Percentiles rank a stretch among this genome's conserved stretches.
These are phyloP conservation scores for Lochmaea crataegi DNA, from an alignment of 2,888 invertebrate genomes.

Conservation along the genomic window DNA sequence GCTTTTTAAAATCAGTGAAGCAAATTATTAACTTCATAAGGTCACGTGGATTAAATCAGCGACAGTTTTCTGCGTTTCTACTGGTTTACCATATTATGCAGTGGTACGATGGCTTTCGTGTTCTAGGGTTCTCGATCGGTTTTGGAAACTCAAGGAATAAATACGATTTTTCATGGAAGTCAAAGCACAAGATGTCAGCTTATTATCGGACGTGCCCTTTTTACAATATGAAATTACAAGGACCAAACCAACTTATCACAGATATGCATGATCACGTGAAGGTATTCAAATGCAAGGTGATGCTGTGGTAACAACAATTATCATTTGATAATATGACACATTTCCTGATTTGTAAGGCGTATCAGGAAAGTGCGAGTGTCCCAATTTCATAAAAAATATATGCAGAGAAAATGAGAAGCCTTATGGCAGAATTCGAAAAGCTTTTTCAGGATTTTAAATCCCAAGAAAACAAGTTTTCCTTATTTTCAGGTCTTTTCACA, in stretches of 20 bases:
- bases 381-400: slow-evolving; percentile 3
- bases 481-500: not conserved
- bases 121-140: slow-evolving; percentile 9
- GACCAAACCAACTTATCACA: not conserved
- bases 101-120: slow-evolving; percentile 11
- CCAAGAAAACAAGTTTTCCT: not conserved
- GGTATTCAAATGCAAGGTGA: not conserved
- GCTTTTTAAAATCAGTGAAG: not conserved
- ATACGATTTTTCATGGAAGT: slow-evolving; percentile 5
- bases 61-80: not conserved
- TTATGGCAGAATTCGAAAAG: too few species aligned
- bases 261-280: slow-evolving; percentile 8
- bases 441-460: slow-evolving; percentile 14
- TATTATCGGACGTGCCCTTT: not conserved
- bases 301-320: not conserved
- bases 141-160: slow-evolving; percentile 10
- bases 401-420: not conserved
- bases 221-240: slow-evolving; percentile 11
- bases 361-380: not conserved
- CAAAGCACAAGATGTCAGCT: slow-evolving; percentile 1
- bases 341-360: not conserved
- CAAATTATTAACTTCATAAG: slow-evolving; percentile 4
- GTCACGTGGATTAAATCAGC: slow-evolving; percentile 7
- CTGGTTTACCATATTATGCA: too few species aligned
- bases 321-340: not conserved